Evolutionary conservation across 2,113 vertebrate species (phyloP), one percentile per base, ranked within the genome.

Genomic region (Corapipo altera): DNA sequence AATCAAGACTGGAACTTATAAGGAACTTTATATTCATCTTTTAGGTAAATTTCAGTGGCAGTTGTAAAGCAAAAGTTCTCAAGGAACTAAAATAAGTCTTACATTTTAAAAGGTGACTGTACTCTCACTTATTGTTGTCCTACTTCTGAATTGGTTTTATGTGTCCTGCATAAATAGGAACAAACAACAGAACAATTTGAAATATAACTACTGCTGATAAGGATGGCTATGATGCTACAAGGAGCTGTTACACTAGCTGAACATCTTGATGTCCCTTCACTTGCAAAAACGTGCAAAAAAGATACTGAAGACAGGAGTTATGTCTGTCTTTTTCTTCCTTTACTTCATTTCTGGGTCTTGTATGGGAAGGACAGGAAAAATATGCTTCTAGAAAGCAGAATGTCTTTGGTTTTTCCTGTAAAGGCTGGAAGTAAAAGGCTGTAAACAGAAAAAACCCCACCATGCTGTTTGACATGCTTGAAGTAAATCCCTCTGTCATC

Each of bases 171-270:
- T 57, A 85, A 85, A 58, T 8, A 74, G 20, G 26, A 76, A 57
- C 28, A 83, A 88, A 54, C 11, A 48, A 73, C 41, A 3, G 1
- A 54, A 1, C 37, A 70, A 28, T 90, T 66, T 35, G 67, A 88
- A 78, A 66, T 62, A 6, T 58, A 74, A 35, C 26, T 59, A 26
- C 37, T 85, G 51, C 43, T 67, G n/a, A 6, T 30, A 55, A 72
- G 5, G 32, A 79, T n/a, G 41, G 35, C 43, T 67, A 5, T 0
- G 0, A 20, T 51, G 15, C 26, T 66, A 7, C n/a, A 64, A 74
- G 37, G 51, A 81, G 55, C 26, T 84, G 67, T 52, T 80, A 73
- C 11, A 33, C 35, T 32, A 61, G 15, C 10, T 66, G n/a, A 78
- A 85, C 15, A 71, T 48, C n/a, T 69, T 52, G n/a, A 2, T 72